Evolutionary conservation across 2,888 invertebrate genomes (phyloP), one percentile per base, ranked within the genome.

Genomic region (Aquatica leii): DNA sequence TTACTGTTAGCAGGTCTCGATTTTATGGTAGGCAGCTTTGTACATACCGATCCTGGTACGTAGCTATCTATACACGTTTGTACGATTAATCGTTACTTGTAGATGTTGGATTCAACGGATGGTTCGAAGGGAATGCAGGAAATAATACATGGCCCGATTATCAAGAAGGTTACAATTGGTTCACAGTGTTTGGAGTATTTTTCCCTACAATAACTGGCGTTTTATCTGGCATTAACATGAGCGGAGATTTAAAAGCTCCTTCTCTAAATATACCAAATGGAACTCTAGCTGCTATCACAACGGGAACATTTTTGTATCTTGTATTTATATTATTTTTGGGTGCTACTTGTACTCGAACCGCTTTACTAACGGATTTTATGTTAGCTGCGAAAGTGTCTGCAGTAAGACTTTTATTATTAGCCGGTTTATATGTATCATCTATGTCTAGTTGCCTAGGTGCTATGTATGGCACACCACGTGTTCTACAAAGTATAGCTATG

Each of bases 201-300:
- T 98, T 98, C 80, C 97, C 98, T 11, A 97, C 98, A 0, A 94
- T 98, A 20, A 97, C 98, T 49, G 98, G 98, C 12, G 94, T 98
- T 67, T 84, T 98, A 70, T 95, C 98, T 4, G 98, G 98, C 31
- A 97, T 98, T 73, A 98, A 98, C 79, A 98, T 98, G 98, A 96
- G 97, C 78, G 97, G 97, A 11, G 98, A 98, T 81, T 86, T 98
- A 59, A 88, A 90, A 71, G 92, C 96, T 71, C 98, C 98, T 1
- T 93, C 94, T 3, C 88, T 89, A 41, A 95, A 96, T 80, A 98
- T 98, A 77, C 97, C 98, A 0, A 92, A 93, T 81, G 98, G 98
- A 11, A 96, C 97, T 1, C 82, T 98, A 56, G 93, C 96, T 37
- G 97, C 98, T 48, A 89, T 98, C 69, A 90, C 92, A 62, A 93